A percentile compares a stretch with the other conserved stretches of the same genome.
phyloP scores from a whole-genome alignment of 2,797 vertebrate species.

The Cephalopachus bancanus region DNA sequence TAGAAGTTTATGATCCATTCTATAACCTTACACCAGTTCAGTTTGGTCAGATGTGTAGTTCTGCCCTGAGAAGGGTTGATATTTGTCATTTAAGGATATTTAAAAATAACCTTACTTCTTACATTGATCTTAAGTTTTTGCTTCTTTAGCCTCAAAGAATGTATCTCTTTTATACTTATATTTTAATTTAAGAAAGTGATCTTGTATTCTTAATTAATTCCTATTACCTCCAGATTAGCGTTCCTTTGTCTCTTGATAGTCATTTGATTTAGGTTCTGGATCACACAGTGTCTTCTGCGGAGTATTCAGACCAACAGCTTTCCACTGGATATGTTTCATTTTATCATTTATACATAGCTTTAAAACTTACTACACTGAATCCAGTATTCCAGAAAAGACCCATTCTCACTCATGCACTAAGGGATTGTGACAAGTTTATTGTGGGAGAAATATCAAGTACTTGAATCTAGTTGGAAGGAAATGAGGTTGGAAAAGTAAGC shows the following conservation, averaged over 20 bases:
- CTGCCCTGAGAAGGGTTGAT: neutral
- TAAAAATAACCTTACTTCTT: neutral
- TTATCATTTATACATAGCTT: neutral
- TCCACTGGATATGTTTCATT: neutral
- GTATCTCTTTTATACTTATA: neutral
- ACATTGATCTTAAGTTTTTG: neutral
- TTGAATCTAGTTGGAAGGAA: neutral
- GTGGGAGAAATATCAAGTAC: neutral
- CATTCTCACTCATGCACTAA: neutral
- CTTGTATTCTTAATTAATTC: neutral
- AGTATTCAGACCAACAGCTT: neutral
- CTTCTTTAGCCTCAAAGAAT: neutral
- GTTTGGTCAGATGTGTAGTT: neutral
- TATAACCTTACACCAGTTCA: neutral
- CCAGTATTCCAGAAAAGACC: neutral
- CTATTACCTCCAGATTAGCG: neutral
- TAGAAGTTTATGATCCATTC: neutral
- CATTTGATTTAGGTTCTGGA: neutral
- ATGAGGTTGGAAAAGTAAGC: neutral
- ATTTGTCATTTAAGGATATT: neutral
- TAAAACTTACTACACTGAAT: neutral
- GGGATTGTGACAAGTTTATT: neutral
- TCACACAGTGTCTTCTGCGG: neutral
- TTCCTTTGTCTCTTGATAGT: neutral
- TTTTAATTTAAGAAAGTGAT: neutral